Conservation (phyloP, 2,888 invertebrate species). For the Zele albiditarsus region DNA sequence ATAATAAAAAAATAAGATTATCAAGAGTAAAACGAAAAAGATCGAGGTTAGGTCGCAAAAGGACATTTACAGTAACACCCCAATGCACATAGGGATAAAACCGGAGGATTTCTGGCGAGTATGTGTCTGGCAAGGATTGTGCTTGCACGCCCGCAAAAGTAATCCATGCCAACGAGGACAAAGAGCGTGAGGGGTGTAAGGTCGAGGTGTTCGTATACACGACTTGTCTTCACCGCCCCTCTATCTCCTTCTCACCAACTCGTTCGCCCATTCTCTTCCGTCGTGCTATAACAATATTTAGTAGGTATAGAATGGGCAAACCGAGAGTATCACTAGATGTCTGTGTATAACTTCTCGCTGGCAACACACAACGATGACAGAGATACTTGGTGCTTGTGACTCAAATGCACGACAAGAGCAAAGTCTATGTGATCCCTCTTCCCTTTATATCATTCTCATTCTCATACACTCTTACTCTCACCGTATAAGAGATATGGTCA, state of each 20-base stretch:
- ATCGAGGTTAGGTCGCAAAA: constrained; percentile 6
- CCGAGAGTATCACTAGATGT: constrained; percentile 4
- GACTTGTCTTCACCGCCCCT: constrained; percentile 2
- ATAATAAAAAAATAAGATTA: constrained; percentile 1
- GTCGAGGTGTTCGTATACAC: constrained; percentile 3
- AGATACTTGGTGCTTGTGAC: constrained; percentile 1
- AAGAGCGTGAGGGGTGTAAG: constrained; percentile 17
- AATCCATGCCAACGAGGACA: constrained; percentile 29
- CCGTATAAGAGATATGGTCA: not conserved
- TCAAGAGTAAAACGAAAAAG: constrained; percentile 2
- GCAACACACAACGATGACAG: constrained; percentile 11
- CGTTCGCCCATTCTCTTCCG: not conserved
- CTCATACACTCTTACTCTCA: not conserved
- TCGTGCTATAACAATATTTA: not conserved
- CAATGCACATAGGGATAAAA: constrained; percentile 18
- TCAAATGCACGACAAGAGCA: not conserved
- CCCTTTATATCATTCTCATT: not conserved
- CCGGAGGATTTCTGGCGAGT: constrained; percentile 12
- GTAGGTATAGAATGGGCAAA: constrained; percentile 1
- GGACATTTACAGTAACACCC: constrained; percentile 42
- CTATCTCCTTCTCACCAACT: not conserved
- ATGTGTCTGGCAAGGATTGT: constrained; percentile 27
- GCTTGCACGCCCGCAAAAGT: constrained; percentile 22
- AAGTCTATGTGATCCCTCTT: not conserved
- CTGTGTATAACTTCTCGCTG: constrained; percentile 9